These are phyloP conservation scores for Parascotia fuliginaria DNA, from an alignment of 2,888 invertebrate species.

Conservation along the genomic window DNA sequence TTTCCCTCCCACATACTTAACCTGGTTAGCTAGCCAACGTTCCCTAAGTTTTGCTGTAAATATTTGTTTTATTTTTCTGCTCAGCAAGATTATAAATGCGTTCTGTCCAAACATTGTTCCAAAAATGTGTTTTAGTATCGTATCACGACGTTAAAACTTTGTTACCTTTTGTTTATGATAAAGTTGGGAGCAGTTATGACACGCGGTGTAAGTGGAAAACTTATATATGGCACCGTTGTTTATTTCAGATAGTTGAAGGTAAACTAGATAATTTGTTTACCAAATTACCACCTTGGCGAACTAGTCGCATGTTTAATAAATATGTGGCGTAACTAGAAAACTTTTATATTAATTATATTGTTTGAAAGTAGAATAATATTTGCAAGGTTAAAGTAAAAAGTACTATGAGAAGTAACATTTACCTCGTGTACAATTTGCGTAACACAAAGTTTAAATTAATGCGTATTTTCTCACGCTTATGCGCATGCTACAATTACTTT, in stretches of 20 bases:
- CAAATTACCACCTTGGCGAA: constrained; percentile 38
- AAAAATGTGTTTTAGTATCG: constrained; percentile 48
- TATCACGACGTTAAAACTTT: constrained; percentile 58
- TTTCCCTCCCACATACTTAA: constrained; percentile 1
- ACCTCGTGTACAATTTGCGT: constrained; percentile 2
- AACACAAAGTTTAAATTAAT: not conserved
- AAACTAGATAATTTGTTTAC: constrained; percentile 49
- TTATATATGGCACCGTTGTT: constrained; percentile 55
- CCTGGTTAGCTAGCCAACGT: constrained; percentile 13
- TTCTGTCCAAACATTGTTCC: constrained; percentile 39
- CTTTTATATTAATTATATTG: constrained; percentile 39
- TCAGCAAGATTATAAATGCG: constrained; percentile 45
- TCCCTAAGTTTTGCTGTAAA: constrained; percentile 23
- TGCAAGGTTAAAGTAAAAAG: constrained; percentile 21
- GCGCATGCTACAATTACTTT: not conserved
- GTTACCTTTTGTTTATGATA: constrained; percentile 64
- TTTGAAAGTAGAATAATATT: constrained; percentile 27
- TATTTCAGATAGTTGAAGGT: constrained; percentile 50
- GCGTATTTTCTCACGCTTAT: not conserved
- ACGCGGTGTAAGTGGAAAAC: constrained; percentile 62
- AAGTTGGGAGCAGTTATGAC: constrained; percentile 61
- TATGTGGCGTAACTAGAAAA: constrained; percentile 21
- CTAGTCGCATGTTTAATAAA: constrained; percentile 33
- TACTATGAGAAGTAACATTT: constrained; percentile 6
- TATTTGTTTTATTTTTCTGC: constrained; percentile 33